phyloP scores from a whole-genome alignment of 2,888 invertebrate species.

The Callimorpha dominula region DNA sequence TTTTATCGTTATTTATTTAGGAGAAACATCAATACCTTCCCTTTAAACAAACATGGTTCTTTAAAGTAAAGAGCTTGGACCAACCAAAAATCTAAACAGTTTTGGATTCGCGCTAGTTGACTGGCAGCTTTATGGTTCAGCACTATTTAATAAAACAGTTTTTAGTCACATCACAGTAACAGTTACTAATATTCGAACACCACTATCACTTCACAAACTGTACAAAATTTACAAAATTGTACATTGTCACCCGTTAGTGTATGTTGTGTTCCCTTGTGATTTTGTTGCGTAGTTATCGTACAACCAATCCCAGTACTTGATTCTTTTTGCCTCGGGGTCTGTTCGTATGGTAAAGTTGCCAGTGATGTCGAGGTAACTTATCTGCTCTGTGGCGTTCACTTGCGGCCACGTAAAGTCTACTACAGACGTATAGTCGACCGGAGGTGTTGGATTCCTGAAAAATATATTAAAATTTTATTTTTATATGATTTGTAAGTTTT shows the following conservation, averaged over 20 bases:
- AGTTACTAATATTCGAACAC: conserved; percentile 22
- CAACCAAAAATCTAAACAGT: not conserved
- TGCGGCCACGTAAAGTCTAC: conserved; percentile 85
- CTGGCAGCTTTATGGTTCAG: conserved; percentile 6
- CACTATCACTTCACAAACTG: conserved; percentile 26
- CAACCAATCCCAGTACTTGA: conserved; percentile 87
- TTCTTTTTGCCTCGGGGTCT: conserved; percentile 84
- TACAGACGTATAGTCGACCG: conserved; percentile 79
- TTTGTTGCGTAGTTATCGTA: conserved; percentile 70
- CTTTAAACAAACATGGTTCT: too few species aligned
- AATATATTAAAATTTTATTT: not conserved
- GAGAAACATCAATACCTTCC: too few species aligned
- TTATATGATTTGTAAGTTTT: not conserved
- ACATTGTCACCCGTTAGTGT: conserved; percentile 26
- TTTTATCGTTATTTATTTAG: too few species aligned
- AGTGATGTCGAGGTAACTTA: conserved; percentile 85
- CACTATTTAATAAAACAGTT: conserved; percentile 20
- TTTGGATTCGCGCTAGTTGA: not conserved
- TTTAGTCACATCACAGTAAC: conserved; percentile 16
- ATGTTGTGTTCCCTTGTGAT: conserved; percentile 40
- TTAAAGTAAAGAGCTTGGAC: too few species aligned
- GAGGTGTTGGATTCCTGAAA: conserved; percentile 85
- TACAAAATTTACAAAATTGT: conserved; percentile 6
- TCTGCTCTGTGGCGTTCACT: conserved; percentile 71
- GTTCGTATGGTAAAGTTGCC: conserved; percentile 80